Evolutionary conservation across 2,113 vertebrate genomes (phyloP), one percentile per base, ranked within the genome.

Genomic region (Psittacara wagleri): DNA sequence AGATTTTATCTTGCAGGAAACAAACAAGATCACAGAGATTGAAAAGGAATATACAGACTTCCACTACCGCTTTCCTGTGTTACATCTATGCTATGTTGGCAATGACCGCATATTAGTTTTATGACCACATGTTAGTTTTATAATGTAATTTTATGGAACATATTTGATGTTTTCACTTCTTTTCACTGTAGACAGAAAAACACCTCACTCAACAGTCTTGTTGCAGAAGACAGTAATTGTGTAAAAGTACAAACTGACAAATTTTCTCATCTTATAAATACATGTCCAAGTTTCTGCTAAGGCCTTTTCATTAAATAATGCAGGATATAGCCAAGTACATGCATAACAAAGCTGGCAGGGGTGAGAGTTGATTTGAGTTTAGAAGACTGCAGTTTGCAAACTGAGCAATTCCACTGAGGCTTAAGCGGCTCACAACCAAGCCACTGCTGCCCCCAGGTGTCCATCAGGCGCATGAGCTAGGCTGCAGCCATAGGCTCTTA

Each of bases 371-470:
- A 5, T 7, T 33, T 33, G 33, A 10, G 2, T 33, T 67, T 43
- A 1, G 25, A 25, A n/a, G 8, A 31, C 3, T 61, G 25, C 16
- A 20, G 44, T 49, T 35, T 63, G 29, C 37, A 63, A 54, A 86
- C 0, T 7, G 49, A 62, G 6, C 33, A 33, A 9, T 51, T 63
- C 25, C 19, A 1, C 28, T 44, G 4, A 18, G 8, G 28, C 10
- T 69, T 18, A 13, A 31, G 4, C 4, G 29, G 41, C 0, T 69
- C 25, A 77, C 13, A 48, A 2, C 22, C 49, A 44, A 80, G 49
- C 27, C 19, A 3, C 63, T 94, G 92, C 94, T 96, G 94, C 94
- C 90, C 75, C 63, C 94, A 52, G 5, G 83, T 49, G 94, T 80
- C 75, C n/a, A 1, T 57, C n/a, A 20, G 49, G 1, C 23, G 29